Conservation (phyloP, 2,888 invertebrate species). For the Cephus runcator region DNA sequence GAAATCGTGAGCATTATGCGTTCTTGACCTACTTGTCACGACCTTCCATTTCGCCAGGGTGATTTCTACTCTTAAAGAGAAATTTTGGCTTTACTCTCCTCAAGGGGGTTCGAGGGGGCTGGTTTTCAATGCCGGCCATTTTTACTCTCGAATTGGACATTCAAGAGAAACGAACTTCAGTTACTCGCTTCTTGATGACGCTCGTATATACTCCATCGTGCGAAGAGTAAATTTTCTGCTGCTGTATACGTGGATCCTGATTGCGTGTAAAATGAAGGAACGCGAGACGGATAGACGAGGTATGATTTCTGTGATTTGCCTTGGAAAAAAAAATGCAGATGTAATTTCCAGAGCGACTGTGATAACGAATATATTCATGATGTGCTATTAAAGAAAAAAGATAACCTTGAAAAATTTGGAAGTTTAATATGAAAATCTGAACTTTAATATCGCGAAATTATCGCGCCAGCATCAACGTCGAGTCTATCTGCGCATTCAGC, state of each 20-base stretch:
- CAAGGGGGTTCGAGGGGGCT: background rate
- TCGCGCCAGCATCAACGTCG: background rate
- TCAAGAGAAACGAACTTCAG: no score
- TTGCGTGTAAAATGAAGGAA: no score
- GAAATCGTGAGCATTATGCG: constrained; percentile 19
- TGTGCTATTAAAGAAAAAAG: background rate
- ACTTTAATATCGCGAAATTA: background rate
- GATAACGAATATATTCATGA: background rate
- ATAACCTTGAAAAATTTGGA: background rate
- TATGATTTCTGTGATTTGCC: background rate
- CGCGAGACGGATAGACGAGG: no score
- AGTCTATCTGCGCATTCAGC: background rate
- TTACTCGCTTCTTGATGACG: no score
- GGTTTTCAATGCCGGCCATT: background rate
- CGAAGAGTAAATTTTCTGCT: no score
- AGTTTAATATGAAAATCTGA: background rate
- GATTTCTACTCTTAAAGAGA: background rate
- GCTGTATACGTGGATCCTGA: no score
- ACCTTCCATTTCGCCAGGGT: background rate
- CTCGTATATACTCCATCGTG: no score
- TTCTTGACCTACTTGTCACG: constrained; percentile 45
- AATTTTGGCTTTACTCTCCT: background rate
- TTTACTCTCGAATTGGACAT: background rate
- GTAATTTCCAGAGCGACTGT: background rate
- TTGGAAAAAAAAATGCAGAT: background rate